Conservation (phyloP, 2,113 vertebrate genomes). For the Triplophysa dalaica region DNA sequence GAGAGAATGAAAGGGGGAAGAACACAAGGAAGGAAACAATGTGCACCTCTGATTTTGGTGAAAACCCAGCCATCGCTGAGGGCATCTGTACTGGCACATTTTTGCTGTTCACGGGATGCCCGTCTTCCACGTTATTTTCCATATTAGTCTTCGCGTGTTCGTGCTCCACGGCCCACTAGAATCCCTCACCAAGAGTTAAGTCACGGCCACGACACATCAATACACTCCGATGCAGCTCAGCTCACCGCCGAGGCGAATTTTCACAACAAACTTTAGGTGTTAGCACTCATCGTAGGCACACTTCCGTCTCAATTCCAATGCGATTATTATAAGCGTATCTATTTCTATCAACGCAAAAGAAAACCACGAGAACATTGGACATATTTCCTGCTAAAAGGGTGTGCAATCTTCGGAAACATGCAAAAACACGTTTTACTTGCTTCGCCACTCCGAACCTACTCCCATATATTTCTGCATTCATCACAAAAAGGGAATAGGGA, state of each 20-base stretch:
- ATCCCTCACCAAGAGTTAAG: slow-evolving; percentile 56
- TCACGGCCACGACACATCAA: slow-evolving; percentile 58
- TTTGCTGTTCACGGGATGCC: slow-evolving; percentile 64
- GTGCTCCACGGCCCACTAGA: slow-evolving; percentile 65
- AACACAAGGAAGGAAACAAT: slow-evolving; percentile 69
- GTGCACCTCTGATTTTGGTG: slow-evolving; percentile 74
- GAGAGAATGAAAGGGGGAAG: slow-evolving; percentile 74
- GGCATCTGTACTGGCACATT: slow-evolving; percentile 66
- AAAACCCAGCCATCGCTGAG: slow-evolving; percentile 71
- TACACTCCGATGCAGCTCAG: slow-evolving; percentile 55
- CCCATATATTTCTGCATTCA: slow-evolving; percentile 63
- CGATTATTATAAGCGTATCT: neutral
- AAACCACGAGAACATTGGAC: neutral
- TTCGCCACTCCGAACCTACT: slow-evolving; percentile 78
- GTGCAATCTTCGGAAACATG: slow-evolving; percentile 65
- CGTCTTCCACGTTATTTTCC: slow-evolving; percentile 71
- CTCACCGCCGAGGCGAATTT: slow-evolving; percentile 52
- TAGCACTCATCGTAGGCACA: slow-evolving; percentile 51
- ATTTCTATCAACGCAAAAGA: neutral
- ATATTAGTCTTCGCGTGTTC: slow-evolving; percentile 67
- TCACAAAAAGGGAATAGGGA: neutral
- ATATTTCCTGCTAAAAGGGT: slow-evolving; percentile 60
- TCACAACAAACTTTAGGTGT: slow-evolving; percentile 55
- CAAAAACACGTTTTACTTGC: slow-evolving; percentile 88
- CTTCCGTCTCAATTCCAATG: neutral